Evolutionary conservation across 2,888 invertebrate genomes (phyloP), one percentile per base, ranked within the genome.

Genomic region (Sesia apiformis): DNA sequence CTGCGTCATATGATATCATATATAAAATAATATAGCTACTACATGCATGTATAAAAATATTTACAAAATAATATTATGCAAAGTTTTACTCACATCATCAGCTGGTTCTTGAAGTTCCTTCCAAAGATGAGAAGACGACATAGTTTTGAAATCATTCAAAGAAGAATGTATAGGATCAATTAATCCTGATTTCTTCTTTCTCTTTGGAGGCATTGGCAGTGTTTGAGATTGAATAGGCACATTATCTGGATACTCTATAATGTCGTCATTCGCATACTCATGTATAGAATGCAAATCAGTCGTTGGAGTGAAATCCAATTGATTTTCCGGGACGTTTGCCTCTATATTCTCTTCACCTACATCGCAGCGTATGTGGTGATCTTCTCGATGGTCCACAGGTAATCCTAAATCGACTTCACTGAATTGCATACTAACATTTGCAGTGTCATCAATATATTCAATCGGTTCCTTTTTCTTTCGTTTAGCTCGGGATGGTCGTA

Each of bases 401-500:
- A 81, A 57, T 23, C 63, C 74, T 57, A 88, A 72, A 58, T 89
- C 87, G n/a, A 88, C 77, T 52, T 89, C 88, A 64, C 83, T 86
- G 57, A 89, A 87, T 58, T 88, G 86, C 67, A 84, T 76, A 59
- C 84, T 87, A 39, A 75, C 78, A 59, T 78, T 77, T n/a, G 80
- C 69, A 64, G 78, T 84, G 5, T 88, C 87, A 52, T 89, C 89
- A 41, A 88, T 88, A 59, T 84, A 89, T 54, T 81, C 74, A 46
- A 87, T 80, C 3, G 74, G 64, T 41, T 58, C 59, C 57, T 81
- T 86, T 67, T 90, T 90, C 81, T 86, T 86, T 65, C 90, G 88
- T 63, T 91, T 91, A 43, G 88, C 88, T 62, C 92, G 78, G 55
- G 90, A 91, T 38, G 92, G 92, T 60, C 92, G 80, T 7, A 91